Percentiles rank a stretch among this genome's conserved stretches.
Evolutionary conservation across 2,113 vertebrate species (phyloP).

Genomic region (Brachionichthys hirsutus): DNA sequence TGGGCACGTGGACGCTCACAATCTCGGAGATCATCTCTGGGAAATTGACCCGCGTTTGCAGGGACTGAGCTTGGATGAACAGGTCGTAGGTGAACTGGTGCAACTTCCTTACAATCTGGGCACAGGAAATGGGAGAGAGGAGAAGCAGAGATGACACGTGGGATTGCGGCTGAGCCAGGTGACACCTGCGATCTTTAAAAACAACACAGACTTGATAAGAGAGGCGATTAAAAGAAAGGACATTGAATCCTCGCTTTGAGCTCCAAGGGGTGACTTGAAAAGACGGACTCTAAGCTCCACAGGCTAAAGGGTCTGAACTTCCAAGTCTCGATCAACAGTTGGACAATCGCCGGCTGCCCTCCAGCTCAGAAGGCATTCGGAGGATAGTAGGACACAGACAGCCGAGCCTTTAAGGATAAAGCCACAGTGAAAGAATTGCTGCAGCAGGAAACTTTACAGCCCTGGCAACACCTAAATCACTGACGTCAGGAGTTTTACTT

Average conservation of each 20-base stretch:
- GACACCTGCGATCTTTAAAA: background rate
- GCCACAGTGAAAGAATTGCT: constrained; percentile 36
- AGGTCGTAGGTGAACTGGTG: constrained; percentile 97
- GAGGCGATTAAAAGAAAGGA: constrained; percentile 7
- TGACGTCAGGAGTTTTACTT: constrained; percentile 7
- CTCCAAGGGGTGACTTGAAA: constrained; percentile 32
- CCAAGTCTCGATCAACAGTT: constrained; percentile 34
- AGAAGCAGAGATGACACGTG: constrained; percentile 1
- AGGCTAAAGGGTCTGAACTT: constrained; percentile 16
- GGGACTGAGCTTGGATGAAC: constrained; percentile 88
- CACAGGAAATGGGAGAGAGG: background rate
- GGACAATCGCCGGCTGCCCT: constrained; percentile 44
- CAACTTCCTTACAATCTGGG: constrained; percentile 89
- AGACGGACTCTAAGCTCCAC: constrained; percentile 41
- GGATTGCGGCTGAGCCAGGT: constrained; percentile 2
- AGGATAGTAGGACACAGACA: constrained; percentile 32
- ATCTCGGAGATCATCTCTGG: constrained; percentile 98
- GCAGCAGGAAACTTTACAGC: constrained; percentile 16
- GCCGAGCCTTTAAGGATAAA: constrained; percentile 48
- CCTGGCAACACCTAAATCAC: constrained; percentile 1
- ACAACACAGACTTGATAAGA: constrained; percentile 21
- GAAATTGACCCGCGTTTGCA: constrained; percentile 85
- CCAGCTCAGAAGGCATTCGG: constrained; percentile 33
- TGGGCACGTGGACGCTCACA: constrained; percentile 95
- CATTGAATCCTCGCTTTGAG: constrained; percentile 9